Conservation (phyloP, 2,888 invertebrate genomes). For the Seira musarum region DNA sequence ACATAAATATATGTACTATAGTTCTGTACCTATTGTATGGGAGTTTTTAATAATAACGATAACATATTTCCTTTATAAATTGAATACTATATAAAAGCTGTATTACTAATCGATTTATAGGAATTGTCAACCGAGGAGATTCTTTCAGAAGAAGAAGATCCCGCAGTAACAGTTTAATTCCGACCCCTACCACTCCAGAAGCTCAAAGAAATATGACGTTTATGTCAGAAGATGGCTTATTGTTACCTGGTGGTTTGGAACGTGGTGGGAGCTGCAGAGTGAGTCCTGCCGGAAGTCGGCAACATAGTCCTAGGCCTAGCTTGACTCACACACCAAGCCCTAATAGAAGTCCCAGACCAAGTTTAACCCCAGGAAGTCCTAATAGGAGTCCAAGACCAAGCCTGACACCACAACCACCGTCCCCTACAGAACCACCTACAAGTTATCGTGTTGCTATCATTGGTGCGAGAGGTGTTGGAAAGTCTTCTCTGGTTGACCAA, state of each 20-base stretch:
- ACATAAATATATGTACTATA: too few species aligned
- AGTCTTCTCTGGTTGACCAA: conserved; percentile 88
- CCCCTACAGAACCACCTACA: conserved; percentile 70
- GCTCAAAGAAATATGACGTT: conserved; percentile 61
- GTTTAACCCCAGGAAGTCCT: conserved; percentile 71
- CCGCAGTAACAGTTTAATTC: conserved; percentile 83
- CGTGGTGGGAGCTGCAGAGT: conserved; percentile 70
- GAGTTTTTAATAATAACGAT: too few species aligned
- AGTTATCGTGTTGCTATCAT: conserved; percentile 83
- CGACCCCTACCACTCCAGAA: conserved; percentile 74
- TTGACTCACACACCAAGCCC: conserved; percentile 48
- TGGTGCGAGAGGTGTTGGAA: conserved; percentile 87
- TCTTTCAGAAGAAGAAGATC: conserved; percentile 90
- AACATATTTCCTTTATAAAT: too few species aligned
- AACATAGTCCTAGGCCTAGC: conserved; percentile 70
- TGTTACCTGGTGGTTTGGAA: conserved; percentile 60
- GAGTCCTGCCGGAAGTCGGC: conserved; percentile 69
- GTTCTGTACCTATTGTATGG: too few species aligned
- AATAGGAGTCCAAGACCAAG: conserved; percentile 72
- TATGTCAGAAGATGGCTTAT: conserved; percentile 68
- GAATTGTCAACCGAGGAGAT: conserved; percentile 94
- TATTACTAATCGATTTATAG: conserved; percentile 74
- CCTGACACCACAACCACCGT: conserved; percentile 54
- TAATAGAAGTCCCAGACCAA: conserved; percentile 71
- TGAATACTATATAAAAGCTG: too few species aligned